Percentiles rank a stretch among this genome's conserved stretches.
These are phyloP conservation scores for Dorcus parallelipipedus DNA, from an alignment of 2,888 invertebrate species.

Conservation along the genomic window DNA sequence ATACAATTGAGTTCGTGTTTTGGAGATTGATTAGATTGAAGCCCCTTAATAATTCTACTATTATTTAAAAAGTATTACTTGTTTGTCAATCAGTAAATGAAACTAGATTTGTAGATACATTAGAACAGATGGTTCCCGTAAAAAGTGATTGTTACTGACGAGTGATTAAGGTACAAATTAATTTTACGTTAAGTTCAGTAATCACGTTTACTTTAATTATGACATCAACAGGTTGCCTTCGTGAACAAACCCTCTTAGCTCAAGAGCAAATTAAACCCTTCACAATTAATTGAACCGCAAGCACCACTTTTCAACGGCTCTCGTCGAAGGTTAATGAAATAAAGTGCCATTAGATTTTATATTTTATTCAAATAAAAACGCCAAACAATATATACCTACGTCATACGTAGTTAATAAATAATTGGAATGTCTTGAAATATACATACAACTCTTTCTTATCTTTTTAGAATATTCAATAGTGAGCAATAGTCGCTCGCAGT, in stretches of 20 bases:
- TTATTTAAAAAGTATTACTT: no score
- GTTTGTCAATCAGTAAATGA: no score
- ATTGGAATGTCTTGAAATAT: conserved; percentile 45
- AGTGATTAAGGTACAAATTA: no score
- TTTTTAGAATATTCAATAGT: conserved; percentile 51
- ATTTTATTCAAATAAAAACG: conserved; percentile 48
- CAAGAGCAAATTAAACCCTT: background rate
- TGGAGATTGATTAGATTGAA: no score
- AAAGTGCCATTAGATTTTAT: conserved; percentile 13
- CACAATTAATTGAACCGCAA: background rate
- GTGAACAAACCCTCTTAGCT: background rate
- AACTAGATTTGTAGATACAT: no score
- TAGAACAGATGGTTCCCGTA: no score
- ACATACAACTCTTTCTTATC: conserved; percentile 49
- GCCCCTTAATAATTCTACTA: no score
- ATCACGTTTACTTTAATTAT: no score
- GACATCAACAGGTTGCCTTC: no score
- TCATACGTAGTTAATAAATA: conserved; percentile 45
- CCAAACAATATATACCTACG: conserved; percentile 51
- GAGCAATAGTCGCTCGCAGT: conserved; percentile 50
- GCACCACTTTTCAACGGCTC: background rate
- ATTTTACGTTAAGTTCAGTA: no score
- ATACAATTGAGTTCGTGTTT: no score
- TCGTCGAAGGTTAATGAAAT: background rate
- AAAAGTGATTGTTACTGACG: no score